Base-by-base conservation (phyloP, 2,797 vertebrate species). In the Phrynocephalus forsythii region DNA sequence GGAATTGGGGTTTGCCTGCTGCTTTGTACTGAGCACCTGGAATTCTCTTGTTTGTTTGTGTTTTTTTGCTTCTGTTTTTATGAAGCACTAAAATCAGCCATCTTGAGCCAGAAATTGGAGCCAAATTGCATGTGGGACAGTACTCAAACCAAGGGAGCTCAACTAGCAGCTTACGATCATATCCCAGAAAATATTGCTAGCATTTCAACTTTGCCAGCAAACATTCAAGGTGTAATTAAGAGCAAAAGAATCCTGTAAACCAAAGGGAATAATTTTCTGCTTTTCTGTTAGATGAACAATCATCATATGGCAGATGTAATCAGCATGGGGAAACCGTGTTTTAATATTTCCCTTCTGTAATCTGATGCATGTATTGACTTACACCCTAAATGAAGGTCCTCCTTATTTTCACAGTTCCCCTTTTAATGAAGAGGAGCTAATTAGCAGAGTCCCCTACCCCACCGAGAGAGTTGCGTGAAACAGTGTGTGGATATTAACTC, bases 361-460 rank as follows among this genome's bases (percentile, higher is more conserved):
- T 30, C 78, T 85, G n/a, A 80, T 88, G 28, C 44, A 76, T 91
- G 13, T 60, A 84, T 75, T 82, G 83, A 69, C 91, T 94, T 93
- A 91, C 1, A 48, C 60, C 72, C 48, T 81, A 77, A 92, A 91
- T 86, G 92, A 87, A 86, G 87, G 13, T 87, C 15, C 87, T 91
- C 92, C 38, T 76, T 71, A 0, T 94, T 95, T 95, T 73, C 78
- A 68, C 71, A 85, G 76, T 76, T 81, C 44, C 67, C 84, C 88
- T 82, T 94, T 94, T 95, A 95, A 94, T 89, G 93, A 94, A 94
- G 84, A 89, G 91, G 91, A 94, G 88, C 88, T 94, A 95, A 96
- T 96, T 96, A 96, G 89, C 86, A 82, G 72, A 56, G 86, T 86
- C 93, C 87, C 16, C 87, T 13, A 56, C 52, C 91, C 92, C 26